Conservation (phyloP, 2,797 vertebrate genomes). For the Lophius americanus region DNA sequence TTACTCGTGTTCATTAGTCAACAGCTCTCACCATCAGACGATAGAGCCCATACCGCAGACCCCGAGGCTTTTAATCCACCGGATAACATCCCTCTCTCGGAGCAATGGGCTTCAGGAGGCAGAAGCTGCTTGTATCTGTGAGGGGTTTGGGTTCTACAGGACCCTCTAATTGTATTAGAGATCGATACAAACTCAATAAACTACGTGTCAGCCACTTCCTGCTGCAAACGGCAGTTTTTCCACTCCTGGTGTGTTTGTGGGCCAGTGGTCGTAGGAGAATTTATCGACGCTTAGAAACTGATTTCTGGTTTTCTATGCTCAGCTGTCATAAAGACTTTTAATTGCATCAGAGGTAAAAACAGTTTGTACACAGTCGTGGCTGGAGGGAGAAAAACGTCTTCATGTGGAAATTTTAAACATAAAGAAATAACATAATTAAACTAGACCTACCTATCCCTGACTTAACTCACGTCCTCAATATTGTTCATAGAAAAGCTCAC, state of each 20-base stretch:
- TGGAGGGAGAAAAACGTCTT: too few relatives aligned
- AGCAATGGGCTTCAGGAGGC: constrained; percentile 56
- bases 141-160: constrained; percentile 70
- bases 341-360: too few relatives aligned
- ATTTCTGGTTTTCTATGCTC: too few relatives aligned
- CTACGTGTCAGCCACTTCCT: constrained; percentile 65
- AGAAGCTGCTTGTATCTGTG: constrained; percentile 64
- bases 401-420: too few relatives aligned
- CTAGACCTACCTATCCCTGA: too few relatives aligned
- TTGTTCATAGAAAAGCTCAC: too few relatives aligned
- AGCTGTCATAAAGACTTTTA: too few relatives aligned
- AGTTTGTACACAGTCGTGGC: too few relatives aligned
- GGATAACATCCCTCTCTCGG: constrained; percentile 54
- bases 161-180: constrained; percentile 71
- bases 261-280: constrained; percentile 20
- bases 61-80: constrained; percentile 58
- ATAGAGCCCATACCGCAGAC: constrained; percentile 37
- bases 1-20: constrained; percentile 66
- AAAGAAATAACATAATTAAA: too few relatives aligned
- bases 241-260: constrained; percentile 33
- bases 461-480: too few relatives aligned
- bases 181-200: constrained; percentile 77
- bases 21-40: constrained; percentile 37
- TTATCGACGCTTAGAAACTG: too few relatives aligned
- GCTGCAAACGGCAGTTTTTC: constrained; percentile 71